Conservation (phyloP, 2,113 vertebrate genomes). For the Sula dactylatra region DNA sequence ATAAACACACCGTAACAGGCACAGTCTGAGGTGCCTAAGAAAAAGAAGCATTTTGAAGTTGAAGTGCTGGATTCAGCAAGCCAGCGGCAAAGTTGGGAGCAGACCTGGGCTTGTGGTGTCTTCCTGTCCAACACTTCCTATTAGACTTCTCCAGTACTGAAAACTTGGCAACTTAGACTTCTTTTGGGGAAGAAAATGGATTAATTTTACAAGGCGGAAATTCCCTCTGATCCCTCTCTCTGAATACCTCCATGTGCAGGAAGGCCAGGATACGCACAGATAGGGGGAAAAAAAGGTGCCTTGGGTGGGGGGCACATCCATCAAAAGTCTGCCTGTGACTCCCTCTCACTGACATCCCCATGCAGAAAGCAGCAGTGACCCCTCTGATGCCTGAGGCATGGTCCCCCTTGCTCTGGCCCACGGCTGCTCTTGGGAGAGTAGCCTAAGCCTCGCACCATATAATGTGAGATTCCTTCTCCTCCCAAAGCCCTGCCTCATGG, state of each 20-base stretch:
- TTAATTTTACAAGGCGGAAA: background rate
- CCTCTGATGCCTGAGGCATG: background rate
- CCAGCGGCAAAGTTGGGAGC: background rate
- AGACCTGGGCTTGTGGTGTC: background rate
- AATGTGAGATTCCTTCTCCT: background rate
- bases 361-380: background rate
- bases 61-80: background rate
- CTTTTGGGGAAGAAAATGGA: background rate
- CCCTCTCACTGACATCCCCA: background rate
- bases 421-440: rapidly evolving
- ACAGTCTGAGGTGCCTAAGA: background rate
- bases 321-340: background rate
- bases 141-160: rapidly evolving
- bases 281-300: background rate
- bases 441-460: background rate
- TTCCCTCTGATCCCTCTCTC: background rate
- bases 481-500: background rate
- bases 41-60: background rate
- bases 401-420: background rate
- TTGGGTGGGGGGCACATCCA: rapidly evolving
- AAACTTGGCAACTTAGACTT: background rate
- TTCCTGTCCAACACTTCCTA: background rate
- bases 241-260: background rate
- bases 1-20: background rate
- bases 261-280: background rate